Base-by-base conservation (phyloP, 2,113 vertebrate genomes). In the Ameiurus melas region DNA sequence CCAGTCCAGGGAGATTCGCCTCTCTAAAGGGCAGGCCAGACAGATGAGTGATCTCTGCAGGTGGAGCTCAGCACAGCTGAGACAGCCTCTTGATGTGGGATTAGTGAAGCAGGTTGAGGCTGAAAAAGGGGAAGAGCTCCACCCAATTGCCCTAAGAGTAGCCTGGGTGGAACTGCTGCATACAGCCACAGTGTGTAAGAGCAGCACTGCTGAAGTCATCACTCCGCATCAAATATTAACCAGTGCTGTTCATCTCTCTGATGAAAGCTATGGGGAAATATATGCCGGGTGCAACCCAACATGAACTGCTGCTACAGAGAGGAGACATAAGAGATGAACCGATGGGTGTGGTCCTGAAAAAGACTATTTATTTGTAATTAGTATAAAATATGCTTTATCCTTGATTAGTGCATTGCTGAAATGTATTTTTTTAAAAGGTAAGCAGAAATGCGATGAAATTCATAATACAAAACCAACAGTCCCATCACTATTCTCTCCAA, bases 31-130 rank as follows among this genome's bases (percentile, higher is more conserved):
- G 85, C 83, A 88, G 43, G 71, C 78, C 71, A 90, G 86, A 83
- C 71, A 78, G 70, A 85, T 85, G 79, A 53, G 60, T 84, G 89
- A 90, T 88, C 87, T 90, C 89, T 73, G 87, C 89, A 89, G 87
- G 89, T 86, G 85, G 84, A 87, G 4, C 73, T 39, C 27, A 66
- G 70, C 53, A 43, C 73, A 84, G 75, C 60, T 90, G 85, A 79
- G 60, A 83, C 53, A 30, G 62, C 57, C 30, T 85, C 85, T 91
- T 91, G 87, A 90, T 90, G 89, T 91, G 27, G 87, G 85, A 89
- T 91, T 89, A 90, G 64, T 75, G 57, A 53, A 43, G 75, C 66
- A 13, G 30, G 47, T 27, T 80, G 43, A 36, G 30, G 22, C 62
- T 80, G 58, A 51, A 51, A 78, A 85, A 22, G 30, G 27, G 27